Evolutionary conservation across 2,113 vertebrate species (phyloP), one percentile per base, ranked within the genome.

Genomic region (Seriola rivoliana): DNA sequence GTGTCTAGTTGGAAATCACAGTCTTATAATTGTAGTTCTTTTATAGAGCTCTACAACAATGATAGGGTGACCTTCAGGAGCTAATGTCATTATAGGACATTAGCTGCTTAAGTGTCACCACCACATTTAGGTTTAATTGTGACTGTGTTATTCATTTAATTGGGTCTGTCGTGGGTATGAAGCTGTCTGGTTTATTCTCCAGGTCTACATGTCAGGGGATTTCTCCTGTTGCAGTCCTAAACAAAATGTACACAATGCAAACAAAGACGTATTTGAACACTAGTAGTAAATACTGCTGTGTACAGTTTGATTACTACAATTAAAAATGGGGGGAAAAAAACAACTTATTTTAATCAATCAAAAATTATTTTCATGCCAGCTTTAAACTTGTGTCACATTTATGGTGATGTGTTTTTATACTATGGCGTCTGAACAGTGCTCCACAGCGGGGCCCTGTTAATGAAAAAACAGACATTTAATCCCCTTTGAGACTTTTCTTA

Each of bases 11-110:
- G 63, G 4, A 50, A 9, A 50, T 12, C 57, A 40, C 12, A 50
- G 9, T 46, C 13, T 29, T 29, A 57, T 57, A 29, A 13, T 58
- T 58, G 13, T 14, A 29, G 23, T 32, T 8, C 29, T 50, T 65
- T 74, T 62, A 42, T 60, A 23, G 52, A 19, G 23, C 14, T 42
- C 13, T 69, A 11, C 17, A 21, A 38, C n/a, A 55, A 59, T 44
- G 25, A 63, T 38, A 79, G 46, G 17, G n/a, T 80, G 71, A 70
- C 32, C 36, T 71, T 50, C 32, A 59, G 65, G 16, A 80, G 25
- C 64, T 50, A 32, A 77, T 57, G 32, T 42, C 29, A 50, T 40
- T 52, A 36, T 23, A 52, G 14, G 48, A 42, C 32, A 50, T 29
- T 50, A 68, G 21, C 25, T 70, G 23, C 57, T 34, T 16, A 77